Evolutionary conservation across 2,113 vertebrate species (phyloP).

Genomic region (zebrafish (Danio rerio)): GRCz12tu NC_133190.1:30492501-30493000

Average conservation of each 20-base stretch:
- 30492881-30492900: conserved; percentile 21
- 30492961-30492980: conserved; percentile 97
- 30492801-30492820: conserved; percentile 65
- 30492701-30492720: background rate
- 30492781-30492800: conserved; percentile 22
- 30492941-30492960: conserved; percentile 91
- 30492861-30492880: conserved; percentile 13
- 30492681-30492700: background rate
- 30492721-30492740: background rate
- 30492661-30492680: too few species aligned
- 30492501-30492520: too few species aligned
- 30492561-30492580: too few species aligned
- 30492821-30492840: conserved; percentile 51
- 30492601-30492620: too few species aligned
- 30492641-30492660: too few species aligned
- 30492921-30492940: conserved; percentile 80
- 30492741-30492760: conserved; percentile 43
- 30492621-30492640: too few species aligned
- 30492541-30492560: too few species aligned
- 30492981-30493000: conserved; percentile 98
- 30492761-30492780: conserved; percentile 29
- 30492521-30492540: too few species aligned
- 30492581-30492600: too few species aligned
- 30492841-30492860: conserved; percentile 45
- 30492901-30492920: conserved; percentile 35